These are phyloP conservation scores for Egretta garzetta DNA, from an alignment of 2,113 vertebrate species.

Conservation along the genomic window DNA sequence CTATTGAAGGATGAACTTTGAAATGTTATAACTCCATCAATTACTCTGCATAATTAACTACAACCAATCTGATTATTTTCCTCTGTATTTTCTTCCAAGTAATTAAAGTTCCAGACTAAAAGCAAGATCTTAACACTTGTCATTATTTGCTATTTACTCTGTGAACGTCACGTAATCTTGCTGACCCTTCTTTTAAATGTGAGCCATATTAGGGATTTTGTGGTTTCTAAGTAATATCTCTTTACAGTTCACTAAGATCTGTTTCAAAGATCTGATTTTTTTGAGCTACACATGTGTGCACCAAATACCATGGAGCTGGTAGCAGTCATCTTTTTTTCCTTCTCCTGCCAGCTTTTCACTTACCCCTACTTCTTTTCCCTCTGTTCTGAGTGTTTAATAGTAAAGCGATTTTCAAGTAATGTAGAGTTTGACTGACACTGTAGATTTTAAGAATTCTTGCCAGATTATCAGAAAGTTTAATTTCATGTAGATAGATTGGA, in stretches of 20 bases:
- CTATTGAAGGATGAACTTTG: background rate
- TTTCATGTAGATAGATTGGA: background rate
- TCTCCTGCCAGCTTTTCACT: background rate
- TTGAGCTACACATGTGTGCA: background rate
- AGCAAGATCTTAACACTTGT: background rate
- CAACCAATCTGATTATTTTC: background rate
- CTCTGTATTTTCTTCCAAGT: background rate
- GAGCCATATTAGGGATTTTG: background rate
- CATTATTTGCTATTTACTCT: background rate
- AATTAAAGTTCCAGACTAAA: background rate
- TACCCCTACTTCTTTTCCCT: background rate
- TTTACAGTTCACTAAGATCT: background rate
- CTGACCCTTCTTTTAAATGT: background rate
- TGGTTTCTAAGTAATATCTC: background rate
- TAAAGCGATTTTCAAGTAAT: background rate
- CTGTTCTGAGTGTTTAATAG: background rate
- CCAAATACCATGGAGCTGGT: background rate
- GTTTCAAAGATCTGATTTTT: background rate
- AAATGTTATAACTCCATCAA: background rate
- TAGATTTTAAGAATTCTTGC: background rate
- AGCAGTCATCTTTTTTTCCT: background rate
- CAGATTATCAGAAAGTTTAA: background rate
- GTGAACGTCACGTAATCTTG: background rate
- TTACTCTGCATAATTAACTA: background rate
- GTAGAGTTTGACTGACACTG: background rate